These are phyloP conservation scores for Crypturellus tataupa DNA, from an alignment of 2,797 vertebrate species.

Conservation along the genomic window DNA sequence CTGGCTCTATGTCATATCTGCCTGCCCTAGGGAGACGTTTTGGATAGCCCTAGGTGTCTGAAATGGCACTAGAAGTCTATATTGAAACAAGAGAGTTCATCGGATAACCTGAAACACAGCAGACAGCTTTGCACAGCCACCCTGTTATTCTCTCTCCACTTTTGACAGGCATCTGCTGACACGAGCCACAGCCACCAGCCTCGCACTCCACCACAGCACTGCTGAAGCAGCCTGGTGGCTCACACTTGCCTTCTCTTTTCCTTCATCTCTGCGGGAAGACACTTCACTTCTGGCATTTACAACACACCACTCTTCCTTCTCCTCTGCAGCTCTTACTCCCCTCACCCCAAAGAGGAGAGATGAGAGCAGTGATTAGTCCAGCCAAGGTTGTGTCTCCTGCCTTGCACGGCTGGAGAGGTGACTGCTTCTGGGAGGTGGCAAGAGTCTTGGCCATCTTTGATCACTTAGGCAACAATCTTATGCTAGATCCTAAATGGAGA, in stretches of 20 bases:
- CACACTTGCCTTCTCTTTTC: not conserved
- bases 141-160: not conserved
- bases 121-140: not conserved
- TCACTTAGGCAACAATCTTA: not conserved
- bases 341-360: not conserved
- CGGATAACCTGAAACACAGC: not conserved
- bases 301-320: not conserved
- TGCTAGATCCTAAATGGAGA: not conserved
- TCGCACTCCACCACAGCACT: no score
- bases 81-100: not conserved
- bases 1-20: no score
- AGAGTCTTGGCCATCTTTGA: not conserved
- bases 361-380: not conserved
- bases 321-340: not conserved
- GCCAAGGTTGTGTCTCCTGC: not conserved
- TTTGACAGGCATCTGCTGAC: not conserved
- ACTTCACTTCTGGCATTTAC: not conserved
- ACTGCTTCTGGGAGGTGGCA: not conserved
- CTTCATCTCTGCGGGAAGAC: not conserved
- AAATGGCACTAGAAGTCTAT: not conserved
- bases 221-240: not conserved
- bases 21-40: no score
- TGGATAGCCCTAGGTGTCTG: no score
- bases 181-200: not conserved
- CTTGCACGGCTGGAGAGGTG: no score